A percentile compares a stretch with the other conserved stretches of the same genome.
phyloP scores from a whole-genome alignment of 2,797 vertebrate species.

The Pagetopsis macropterus region DNA sequence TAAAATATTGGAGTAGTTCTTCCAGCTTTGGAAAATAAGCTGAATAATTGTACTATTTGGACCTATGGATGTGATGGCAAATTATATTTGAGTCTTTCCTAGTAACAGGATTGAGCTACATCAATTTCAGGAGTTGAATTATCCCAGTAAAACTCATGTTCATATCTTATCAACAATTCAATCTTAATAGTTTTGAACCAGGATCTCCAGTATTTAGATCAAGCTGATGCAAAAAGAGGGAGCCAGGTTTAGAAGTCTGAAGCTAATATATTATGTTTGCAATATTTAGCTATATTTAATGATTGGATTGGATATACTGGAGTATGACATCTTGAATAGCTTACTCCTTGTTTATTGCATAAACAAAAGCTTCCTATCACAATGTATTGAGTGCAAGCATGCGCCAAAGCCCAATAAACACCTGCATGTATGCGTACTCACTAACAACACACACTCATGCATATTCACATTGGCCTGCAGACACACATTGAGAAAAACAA shows the following conservation, averaged over 20 bases:
- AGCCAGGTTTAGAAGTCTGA: background rate
- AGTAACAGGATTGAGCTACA: no score
- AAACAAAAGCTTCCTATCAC: background rate
- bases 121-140: no score
- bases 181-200: background rate
- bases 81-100: no score
- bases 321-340: background rate
- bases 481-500: slow-evolving; percentile 4
- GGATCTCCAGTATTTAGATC: background rate
- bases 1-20: no score
- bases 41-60: no score
- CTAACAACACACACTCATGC: background rate
- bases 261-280: background rate
- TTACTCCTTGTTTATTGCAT: background rate
- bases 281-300: background rate
- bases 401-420: slow-evolving; percentile 6
- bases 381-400: background rate
- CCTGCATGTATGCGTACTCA: slow-evolving; percentile 12
- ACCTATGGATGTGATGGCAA: no score
- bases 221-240: background rate
- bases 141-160: no score
- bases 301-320: background rate
- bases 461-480: background rate
- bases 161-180: background rate
- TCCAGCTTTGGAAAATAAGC: no score